Conservation (phyloP, 1,140 invertebrate species). For the Ceratina japonica region DNA sequence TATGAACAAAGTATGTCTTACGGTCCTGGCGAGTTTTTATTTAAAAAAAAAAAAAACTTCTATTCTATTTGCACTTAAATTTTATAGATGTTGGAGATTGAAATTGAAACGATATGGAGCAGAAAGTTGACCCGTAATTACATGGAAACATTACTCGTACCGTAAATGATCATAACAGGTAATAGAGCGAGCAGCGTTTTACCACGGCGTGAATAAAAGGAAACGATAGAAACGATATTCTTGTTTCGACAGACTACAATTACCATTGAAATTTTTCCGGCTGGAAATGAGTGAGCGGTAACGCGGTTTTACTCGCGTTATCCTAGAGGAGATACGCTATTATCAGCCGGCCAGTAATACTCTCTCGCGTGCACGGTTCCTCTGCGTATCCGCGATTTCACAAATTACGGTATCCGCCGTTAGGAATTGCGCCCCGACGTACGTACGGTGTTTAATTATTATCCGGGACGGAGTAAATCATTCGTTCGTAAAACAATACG, state of each 20-base stretch:
- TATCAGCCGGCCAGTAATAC: slow-evolving; percentile 30
- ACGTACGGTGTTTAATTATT: slow-evolving; percentile 25
- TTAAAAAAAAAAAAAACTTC: too few species aligned
- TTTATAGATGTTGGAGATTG: too few species aligned
- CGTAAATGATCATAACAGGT: too few species aligned
- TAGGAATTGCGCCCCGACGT: slow-evolving; percentile 22
- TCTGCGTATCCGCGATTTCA: too few species aligned
- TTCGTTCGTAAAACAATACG: slow-evolving; percentile 12
- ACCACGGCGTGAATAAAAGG: not conserved
- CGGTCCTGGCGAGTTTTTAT: too few species aligned
- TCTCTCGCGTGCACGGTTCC: slow-evolving; percentile 10
- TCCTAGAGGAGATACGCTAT: slow-evolving; percentile 21
- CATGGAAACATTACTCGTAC: too few species aligned
- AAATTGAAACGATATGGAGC: too few species aligned
- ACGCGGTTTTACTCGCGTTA: slow-evolving; percentile 16
- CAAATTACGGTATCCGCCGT: slow-evolving; percentile 29
- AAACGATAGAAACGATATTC: not conserved
- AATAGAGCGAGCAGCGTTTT: not conserved
- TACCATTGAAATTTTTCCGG: slow-evolving; percentile 10
- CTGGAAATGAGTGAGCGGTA: slow-evolving; percentile 16
- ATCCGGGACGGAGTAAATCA: slow-evolving; percentile 35
- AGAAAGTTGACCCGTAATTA: too few species aligned
- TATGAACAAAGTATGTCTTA: too few species aligned
- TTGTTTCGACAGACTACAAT: not conserved
- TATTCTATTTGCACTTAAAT: too few species aligned